These are phyloP conservation scores for Cylindroiulus punctatus DNA, from an alignment of 2,888 invertebrate genomes.

Conservation along the genomic window DNA sequence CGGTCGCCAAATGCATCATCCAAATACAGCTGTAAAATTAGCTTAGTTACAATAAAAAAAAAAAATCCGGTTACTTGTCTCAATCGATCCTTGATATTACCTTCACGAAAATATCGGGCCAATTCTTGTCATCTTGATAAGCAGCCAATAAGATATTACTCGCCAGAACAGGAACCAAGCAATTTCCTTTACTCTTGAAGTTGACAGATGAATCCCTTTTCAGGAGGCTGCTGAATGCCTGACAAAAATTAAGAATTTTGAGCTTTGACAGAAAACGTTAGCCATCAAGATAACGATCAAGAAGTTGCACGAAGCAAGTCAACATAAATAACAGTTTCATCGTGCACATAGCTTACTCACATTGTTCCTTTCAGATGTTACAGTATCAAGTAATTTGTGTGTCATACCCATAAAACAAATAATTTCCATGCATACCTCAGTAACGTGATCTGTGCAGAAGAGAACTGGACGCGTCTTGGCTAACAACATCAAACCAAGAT, in stretches of 20 bases:
- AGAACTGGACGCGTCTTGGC: slow-evolving; percentile 79
- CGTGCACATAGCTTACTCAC: too few relatives aligned
- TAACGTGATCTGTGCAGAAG: slow-evolving; percentile 67
- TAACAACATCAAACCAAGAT: slow-evolving; percentile 80
- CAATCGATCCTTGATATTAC: slow-evolving; percentile 67
- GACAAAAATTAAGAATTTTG: slow-evolving; percentile 57
- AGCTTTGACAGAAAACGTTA: not conserved
- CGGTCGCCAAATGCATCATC: slow-evolving; percentile 95
- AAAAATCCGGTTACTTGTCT: not conserved
- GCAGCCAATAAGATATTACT: slow-evolving; percentile 85
- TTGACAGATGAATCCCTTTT: slow-evolving; percentile 74
- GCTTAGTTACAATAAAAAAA: slow-evolving; percentile 39
- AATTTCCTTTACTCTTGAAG: slow-evolving; percentile 83
- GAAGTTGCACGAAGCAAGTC: too few relatives aligned
- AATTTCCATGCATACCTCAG: slow-evolving; percentile 65
- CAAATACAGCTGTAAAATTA: slow-evolving; percentile 77
- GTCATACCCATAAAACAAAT: not conserved
- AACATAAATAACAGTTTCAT: too few relatives aligned
- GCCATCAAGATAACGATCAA: not conserved
- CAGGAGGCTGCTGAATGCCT: slow-evolving; percentile 82
- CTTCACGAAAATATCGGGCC: slow-evolving; percentile 93
- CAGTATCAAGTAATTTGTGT: too few relatives aligned
- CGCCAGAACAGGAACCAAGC: slow-evolving; percentile 81
- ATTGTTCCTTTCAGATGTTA: too few relatives aligned
- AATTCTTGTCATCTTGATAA: slow-evolving; percentile 81